Conservation (phyloP, 2,797 vertebrate genomes). For the Chiloscyllium punctatum region DNA sequence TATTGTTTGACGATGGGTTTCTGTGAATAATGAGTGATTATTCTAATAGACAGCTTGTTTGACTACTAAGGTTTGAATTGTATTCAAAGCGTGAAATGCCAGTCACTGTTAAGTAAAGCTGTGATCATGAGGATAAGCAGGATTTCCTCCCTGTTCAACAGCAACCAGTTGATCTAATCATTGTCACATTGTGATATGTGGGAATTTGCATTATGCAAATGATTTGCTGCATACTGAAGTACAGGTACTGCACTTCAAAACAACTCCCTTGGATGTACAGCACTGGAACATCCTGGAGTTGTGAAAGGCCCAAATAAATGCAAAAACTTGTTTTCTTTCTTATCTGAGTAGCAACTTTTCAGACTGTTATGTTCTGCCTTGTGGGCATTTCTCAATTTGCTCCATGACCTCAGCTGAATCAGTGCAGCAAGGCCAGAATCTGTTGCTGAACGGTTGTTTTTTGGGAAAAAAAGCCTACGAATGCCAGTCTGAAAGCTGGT, state of each 20-base stretch:
- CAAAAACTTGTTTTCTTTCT: neutral
- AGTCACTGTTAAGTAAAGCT: neutral
- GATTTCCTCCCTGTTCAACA: no score
- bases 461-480: no score
- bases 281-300: neutral
- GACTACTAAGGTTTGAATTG: neutral
- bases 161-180: no score
- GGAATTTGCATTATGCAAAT: no score
- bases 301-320: neutral
- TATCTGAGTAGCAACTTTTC: neutral
- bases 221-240: no score
- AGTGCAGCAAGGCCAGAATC: neutral
- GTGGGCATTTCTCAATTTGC: neutral
- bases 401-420: neutral
- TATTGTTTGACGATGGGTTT: neutral
- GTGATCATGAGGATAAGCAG: neutral
- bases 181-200: no score
- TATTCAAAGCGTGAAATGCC: neutral
- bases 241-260: no score
- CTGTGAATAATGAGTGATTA: neutral
- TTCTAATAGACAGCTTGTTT: neutral
- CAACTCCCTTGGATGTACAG: no score
- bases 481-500: neutral
- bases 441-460: no score
- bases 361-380: neutral